Evolutionary conservation across 2,888 invertebrate species (phyloP).

Genomic region (Dryobota labecula): DNA sequence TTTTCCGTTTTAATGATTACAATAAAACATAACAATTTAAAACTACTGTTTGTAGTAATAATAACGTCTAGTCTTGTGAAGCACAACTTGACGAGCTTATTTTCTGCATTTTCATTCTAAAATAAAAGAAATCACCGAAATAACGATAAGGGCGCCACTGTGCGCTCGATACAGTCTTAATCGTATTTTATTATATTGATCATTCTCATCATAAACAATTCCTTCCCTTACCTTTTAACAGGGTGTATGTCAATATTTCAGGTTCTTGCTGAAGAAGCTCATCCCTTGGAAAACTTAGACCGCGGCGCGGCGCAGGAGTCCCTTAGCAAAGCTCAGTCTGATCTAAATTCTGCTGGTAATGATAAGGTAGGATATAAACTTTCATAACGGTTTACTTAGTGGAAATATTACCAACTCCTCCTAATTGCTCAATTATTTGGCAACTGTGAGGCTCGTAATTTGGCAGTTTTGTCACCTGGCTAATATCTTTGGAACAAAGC

Average conservation of each 20-base stretch:
- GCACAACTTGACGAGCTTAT: too few relatives aligned
- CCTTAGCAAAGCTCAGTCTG: slow-evolving; percentile 95
- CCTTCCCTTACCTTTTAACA: not conserved
- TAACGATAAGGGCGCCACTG: too few relatives aligned
- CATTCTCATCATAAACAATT: not conserved
- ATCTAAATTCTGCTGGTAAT: slow-evolving; percentile 94
- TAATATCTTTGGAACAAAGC: not conserved
- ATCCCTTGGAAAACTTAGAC: slow-evolving; percentile 96
- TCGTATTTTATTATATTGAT: not conserved
- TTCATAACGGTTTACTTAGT: not conserved
- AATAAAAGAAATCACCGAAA: too few relatives aligned
- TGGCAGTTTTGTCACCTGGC: not conserved
- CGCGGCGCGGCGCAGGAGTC: slow-evolving; percentile 95
- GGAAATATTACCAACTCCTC: not conserved
- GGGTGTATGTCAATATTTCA: slow-evolving; percentile 75
- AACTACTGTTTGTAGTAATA: too few relatives aligned
- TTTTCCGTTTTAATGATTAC: too few relatives aligned
- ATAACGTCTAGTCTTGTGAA: too few relatives aligned
- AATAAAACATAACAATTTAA: too few relatives aligned
- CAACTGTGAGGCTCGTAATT: not conserved
- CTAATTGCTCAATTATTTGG: not conserved
- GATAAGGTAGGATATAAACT: slow-evolving; percentile 91
- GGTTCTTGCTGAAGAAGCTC: slow-evolving; percentile 99
- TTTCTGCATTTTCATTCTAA: too few relatives aligned
- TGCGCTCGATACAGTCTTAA: too few relatives aligned